Percentiles rank a stretch among this genome's conserved stretches.
phyloP scores from a whole-genome alignment of 2,113 vertebrate genomes.

The Chloropsis cyanopogon region DNA sequence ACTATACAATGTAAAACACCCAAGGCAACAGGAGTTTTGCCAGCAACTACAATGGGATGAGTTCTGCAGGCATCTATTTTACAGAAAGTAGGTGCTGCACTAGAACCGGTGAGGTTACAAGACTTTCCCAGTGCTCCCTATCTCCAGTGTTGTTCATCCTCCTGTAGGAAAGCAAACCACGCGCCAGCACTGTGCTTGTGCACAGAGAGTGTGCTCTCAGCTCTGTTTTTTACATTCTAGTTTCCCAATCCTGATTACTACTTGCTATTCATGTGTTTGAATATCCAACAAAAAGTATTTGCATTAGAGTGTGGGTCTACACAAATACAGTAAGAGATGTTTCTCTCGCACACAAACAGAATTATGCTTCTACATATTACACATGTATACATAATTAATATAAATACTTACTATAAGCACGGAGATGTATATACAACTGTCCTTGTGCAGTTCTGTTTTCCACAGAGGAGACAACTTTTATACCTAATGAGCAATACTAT shows the following conservation, averaged over 20 bases:
- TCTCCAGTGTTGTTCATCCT: neutral
- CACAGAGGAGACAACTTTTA: neutral
- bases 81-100: neutral
- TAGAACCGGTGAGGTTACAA: fast-evolving
- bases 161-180: fast-evolving
- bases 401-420: neutral
- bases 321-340: neutral
- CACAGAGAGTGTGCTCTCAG: neutral
- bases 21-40: neutral
- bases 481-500: neutral
- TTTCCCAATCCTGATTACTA: neutral
- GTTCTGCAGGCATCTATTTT: neutral
- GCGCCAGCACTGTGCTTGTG: neutral
- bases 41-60: neutral
- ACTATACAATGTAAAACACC: neutral
- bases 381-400: neutral
- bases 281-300: neutral
- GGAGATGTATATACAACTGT: neutral
- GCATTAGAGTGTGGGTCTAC: neutral
- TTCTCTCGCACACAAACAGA: neutral
- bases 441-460: neutral
- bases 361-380: neutral
- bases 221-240: neutral
- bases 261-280: neutral
- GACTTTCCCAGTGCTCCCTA: neutral